Evolutionary conservation across 2,797 vertebrate genomes (phyloP).

Genomic region (Epinephelus coioides): DNA sequence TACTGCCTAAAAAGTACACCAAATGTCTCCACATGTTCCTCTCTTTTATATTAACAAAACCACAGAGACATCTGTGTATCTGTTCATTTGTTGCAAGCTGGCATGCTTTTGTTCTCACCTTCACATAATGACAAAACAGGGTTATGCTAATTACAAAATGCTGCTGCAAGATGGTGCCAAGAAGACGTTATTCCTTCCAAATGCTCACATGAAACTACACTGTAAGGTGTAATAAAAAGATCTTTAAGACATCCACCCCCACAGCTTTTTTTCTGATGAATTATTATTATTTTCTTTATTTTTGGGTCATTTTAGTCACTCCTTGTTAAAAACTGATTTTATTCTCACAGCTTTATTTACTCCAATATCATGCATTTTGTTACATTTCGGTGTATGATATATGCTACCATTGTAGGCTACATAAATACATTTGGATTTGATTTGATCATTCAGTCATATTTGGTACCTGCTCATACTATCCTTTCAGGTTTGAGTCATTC

Average conservation of each 20-base stretch:
- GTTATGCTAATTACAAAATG: neutral
- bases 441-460: neutral
- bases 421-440: constrained; percentile 1
- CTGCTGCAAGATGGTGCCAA: neutral
- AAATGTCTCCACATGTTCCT: neutral
- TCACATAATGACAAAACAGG: neutral
- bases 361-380: too few relatives aligned
- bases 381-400: neutral
- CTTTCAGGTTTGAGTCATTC: neutral
- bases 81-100: neutral
- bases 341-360: neutral
- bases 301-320: neutral
- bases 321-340: neutral
- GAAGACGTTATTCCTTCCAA: neutral
- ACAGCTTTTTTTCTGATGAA: neutral
- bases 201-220: neutral
- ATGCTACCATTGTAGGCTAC: neutral
- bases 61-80: neutral
- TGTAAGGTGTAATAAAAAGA: neutral
- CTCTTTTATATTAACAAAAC: neutral
- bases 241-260: neutral
- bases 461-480: neutral
- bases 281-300: too few relatives aligned
- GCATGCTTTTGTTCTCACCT: neutral
- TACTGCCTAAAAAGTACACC: neutral